phyloP scores from a whole-genome alignment of 2,888 invertebrate genomes.

The Taphrorychus bicolor region DNA sequence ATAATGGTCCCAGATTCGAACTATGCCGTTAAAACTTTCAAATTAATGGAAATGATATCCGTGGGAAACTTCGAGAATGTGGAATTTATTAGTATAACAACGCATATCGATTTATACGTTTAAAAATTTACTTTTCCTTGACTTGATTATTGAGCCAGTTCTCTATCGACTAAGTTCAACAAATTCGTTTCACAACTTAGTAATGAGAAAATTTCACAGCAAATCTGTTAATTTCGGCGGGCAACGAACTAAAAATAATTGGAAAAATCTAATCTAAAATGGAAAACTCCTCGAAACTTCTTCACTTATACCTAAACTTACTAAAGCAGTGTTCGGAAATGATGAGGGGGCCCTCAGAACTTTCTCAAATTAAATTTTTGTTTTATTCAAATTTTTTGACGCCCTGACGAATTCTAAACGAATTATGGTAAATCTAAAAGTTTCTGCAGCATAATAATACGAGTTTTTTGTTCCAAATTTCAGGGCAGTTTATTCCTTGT shows the following conservation, averaged over 20 bases:
- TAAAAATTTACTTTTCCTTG: not conserved
- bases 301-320: not conserved
- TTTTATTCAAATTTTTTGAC: slow-evolving; percentile 13
- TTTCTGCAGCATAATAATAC: too few relatives aligned
- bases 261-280: slow-evolving; percentile 9
- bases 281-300: slow-evolving; percentile 11
- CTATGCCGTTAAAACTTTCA: too few relatives aligned
- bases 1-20: not conserved
- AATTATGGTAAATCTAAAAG: slow-evolving; percentile 18
- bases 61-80: not conserved
- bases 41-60: not conserved
- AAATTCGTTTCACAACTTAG: not conserved
- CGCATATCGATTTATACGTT: not conserved
- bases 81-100: not conserved
- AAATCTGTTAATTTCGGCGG: not conserved
- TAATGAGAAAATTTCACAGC: not conserved
- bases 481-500: too few relatives aligned
- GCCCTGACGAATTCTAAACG: slow-evolving; percentile 22
- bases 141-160: not conserved
- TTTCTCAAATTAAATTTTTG: slow-evolving; percentile 8
- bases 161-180: not conserved
- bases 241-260: slow-evolving; percentile 12
- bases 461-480: too few relatives aligned
- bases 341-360: slow-evolving; percentile 8
- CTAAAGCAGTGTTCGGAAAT: not conserved